phyloP scores from a whole-genome alignment of 1,140 invertebrate species.

The Holotrichia oblita region DNA sequence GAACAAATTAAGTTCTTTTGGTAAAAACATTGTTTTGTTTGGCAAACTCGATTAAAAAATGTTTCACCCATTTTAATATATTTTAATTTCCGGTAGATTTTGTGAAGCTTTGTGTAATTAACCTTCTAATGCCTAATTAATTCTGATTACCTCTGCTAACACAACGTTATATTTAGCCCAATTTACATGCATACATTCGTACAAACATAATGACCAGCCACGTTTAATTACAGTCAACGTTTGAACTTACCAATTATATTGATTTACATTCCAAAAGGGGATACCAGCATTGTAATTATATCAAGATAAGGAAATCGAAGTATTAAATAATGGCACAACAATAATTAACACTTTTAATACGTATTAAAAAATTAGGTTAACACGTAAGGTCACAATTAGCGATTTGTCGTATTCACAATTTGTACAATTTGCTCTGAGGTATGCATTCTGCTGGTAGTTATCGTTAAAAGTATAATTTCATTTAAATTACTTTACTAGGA shows the following conservation, averaged over 20 bases:
- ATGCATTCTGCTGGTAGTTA: background rate
- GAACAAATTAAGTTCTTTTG: no score
- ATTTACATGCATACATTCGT: no score
- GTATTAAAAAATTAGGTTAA: background rate
- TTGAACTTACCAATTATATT: background rate
- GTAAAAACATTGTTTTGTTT: no score
- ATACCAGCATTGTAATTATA: background rate
- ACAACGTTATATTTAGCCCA: no score
- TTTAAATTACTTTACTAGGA: background rate
- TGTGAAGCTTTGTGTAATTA: no score
- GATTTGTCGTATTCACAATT: background rate
- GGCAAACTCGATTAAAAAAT: no score
- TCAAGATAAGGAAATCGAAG: background rate
- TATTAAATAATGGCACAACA: background rate
- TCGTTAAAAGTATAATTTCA: background rate
- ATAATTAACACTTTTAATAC: background rate
- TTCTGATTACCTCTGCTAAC: no score
- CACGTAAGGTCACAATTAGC: conserved; percentile 7
- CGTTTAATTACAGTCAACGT: background rate
- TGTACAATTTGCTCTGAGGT: background rate
- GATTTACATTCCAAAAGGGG: background rate
- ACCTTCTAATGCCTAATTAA: no score
- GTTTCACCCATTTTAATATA: no score
- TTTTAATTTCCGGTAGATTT: no score
- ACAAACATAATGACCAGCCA: background rate